Evolutionary conservation across 2,888 invertebrate species (phyloP), one percentile per base, ranked within the genome.

Genomic region (Trichacis sp.): DNA sequence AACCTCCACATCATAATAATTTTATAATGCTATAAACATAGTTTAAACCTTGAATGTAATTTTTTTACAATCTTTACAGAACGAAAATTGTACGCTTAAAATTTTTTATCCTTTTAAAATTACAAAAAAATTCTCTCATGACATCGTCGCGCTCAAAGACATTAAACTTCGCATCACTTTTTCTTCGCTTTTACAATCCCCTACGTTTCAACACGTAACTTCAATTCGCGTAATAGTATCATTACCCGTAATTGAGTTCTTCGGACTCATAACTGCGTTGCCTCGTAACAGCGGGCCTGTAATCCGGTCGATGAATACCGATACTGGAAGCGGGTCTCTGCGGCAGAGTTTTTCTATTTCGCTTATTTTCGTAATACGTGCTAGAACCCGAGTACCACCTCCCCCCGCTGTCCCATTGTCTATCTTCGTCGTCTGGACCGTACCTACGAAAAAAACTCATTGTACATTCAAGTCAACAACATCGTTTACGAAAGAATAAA

Each of bases 381-480:
- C 74, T 82, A 59, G 77, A 72, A 43, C 73, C 75, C 24, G 73
- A 57, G 38, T 77, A 74, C 76, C 81, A 84, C 64, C 84, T 88
- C 83, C 92, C 91, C 77, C 91, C 91, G 42, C 90, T 89, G 75
- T 92, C 92, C 92, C 92, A 92, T 75, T 91, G 91, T 8, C 90
- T 86, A 72, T 91, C 89, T 77, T 91, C 91, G 61, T 92, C 91
- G 64, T 88, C 88, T 75, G 87, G 87, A 42, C 88, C 88, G 75
- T 88, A 88, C 62, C 88, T 86, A 67, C 30, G 19, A 18, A 48
- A 18, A 43, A 33, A 33, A 6, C n/a, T n/a, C 8, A 33, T 33
- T 33, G 8, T 33, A n/a, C n/a, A 33, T 33, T 33, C n/a, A 2
- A 6, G 33, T 33, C 33, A 33, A 33, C 24, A 8, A 24, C 24